Base-by-base conservation (phyloP, 2,888 invertebrate genomes). In the Corythucha ciliata region DNA sequence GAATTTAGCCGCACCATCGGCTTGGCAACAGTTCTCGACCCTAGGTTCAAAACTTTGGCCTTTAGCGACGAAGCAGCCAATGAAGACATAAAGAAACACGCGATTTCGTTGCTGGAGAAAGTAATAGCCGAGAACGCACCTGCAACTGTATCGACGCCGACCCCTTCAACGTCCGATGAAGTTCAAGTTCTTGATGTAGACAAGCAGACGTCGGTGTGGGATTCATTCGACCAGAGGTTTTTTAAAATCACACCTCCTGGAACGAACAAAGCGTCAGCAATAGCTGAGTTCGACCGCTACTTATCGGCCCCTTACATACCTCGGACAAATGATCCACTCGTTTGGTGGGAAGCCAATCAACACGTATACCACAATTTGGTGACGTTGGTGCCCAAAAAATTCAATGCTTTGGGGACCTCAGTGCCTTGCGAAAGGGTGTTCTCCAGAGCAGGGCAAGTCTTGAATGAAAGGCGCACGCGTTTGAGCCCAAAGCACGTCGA, bases 381-480 rank as follows among this genome's bases (percentile, higher is more conserved):
- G 33, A 48, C 58, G 33, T 22, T 62, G 7, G 55, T 57, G 36
- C 55, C 54, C 48, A 54, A 55, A 46, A 44, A 56, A 39, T 59
- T 60, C 42, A 59, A 58, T 34, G 51, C 57, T 25, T 36, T 58
- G 36, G 61, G 60, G 4, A 63, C 62, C 18, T 64, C 63, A 4
- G 62, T 62, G 12, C 61, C 63, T 2, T 60, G 58, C 34, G 63
- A 62, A 47, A 57, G 61, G 40, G 51, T 61, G 34, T 61, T 63
- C 47, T 62, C 63, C 10, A 61, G 62, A 51, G 55, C 60, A 4
- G 62, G 60, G 18, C 53, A 59, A 20, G 53, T 58, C n/a, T 32
- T 60, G 4, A 57, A 53, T 26, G 60, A 63, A 16, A 54, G 58
- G 48, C 36, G 60, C 58, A 63, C 56, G 52, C 47, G 59, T 37